Evolutionary conservation across 2,888 invertebrate species (phyloP), one percentile per base, ranked within the genome.

Genomic region (Apocheima hispidaria): DNA sequence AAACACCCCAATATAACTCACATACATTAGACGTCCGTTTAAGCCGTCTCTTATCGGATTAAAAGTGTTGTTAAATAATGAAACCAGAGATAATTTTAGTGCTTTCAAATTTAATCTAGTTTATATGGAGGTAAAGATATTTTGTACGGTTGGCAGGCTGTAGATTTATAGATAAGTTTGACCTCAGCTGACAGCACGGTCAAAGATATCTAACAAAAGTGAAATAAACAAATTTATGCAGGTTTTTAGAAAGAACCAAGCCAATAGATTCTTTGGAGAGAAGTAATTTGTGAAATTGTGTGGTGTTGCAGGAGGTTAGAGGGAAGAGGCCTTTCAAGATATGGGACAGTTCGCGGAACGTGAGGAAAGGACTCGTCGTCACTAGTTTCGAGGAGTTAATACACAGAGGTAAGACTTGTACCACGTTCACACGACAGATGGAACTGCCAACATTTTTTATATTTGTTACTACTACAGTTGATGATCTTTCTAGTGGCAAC

Each of bases 281-380:
- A 33, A 33, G 3, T 20, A 18, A 38, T 4, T 7, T 12, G 46
- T 46, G 30, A 12, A 12, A 7, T 28, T 49, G 26, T 63, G 78
- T 74, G 73, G 79, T 83, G 30, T 94, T 93, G 66, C 94, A 97
- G 97, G 97, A 97, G 95, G 96, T 96, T 95, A 96, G 97, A 94
- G 97, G 96, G 95, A 97, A 97, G 96, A 97, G 97, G 95, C 97
- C 98, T 95, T 97, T 98, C 94, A 98, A 98, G 96, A 96, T 98
- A 96, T 98, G 98, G 98, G 97, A 98, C 95, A 96, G 97, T 94
- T 96, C 96, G 94, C 95, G 98, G 94, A 97, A 96, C 94, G 96
- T 97, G 90, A 95, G 97, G 93, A 98, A 98, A 94, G 97, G 97
- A 88, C 94, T 98, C 93, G 97, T 97, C 87, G 98, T 97, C 92